Percentiles rank a stretch among this genome's conserved stretches.
Conservation (phyloP, 64 coral and sea anemone genomes). For the Astreopora myriophthalma region DNA sequence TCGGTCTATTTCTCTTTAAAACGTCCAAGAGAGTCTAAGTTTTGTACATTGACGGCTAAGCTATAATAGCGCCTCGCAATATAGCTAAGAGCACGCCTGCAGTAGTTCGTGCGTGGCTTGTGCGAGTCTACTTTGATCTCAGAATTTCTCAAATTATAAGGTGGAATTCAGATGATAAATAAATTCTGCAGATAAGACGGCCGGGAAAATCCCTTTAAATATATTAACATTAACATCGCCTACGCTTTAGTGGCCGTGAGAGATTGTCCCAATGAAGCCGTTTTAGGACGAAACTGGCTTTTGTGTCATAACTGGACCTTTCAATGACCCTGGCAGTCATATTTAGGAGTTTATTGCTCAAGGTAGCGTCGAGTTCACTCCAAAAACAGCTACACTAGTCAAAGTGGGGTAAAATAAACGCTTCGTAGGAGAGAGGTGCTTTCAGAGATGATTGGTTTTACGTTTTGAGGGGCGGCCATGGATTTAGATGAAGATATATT, state of each 20-base stretch:
- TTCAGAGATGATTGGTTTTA: conserved; percentile 6
- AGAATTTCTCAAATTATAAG: conserved; percentile 5
- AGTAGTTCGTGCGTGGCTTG: neutral
- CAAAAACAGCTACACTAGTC: conserved; percentile 42
- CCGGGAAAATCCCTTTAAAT: too few species aligned
- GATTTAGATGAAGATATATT: neutral
- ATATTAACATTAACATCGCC: too few species aligned
- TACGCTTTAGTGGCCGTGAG: too few species aligned
- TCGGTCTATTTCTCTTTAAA: neutral
- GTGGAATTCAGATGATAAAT: neutral
- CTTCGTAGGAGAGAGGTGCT: neutral
- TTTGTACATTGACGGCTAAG: neutral
- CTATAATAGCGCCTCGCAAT: neutral
- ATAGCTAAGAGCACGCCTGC: conserved; percentile 6
- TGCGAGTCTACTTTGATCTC: conserved; percentile 5
- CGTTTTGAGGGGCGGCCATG: conserved; percentile 15
- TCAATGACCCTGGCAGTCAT: conserved; percentile 1
- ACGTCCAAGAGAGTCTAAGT: neutral
- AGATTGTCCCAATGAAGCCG: conserved; percentile 23
- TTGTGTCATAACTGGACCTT: neutral
- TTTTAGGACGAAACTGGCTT: neutral
- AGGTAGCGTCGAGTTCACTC: neutral
- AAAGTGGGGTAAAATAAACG: conserved; percentile 36
- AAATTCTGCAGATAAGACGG: too few species aligned
- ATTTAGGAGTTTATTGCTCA: conserved; percentile 22